Evolutionary conservation across 2,797 vertebrate species (phyloP).

Genomic region (Lepilemur ruficaudatus): DNA sequence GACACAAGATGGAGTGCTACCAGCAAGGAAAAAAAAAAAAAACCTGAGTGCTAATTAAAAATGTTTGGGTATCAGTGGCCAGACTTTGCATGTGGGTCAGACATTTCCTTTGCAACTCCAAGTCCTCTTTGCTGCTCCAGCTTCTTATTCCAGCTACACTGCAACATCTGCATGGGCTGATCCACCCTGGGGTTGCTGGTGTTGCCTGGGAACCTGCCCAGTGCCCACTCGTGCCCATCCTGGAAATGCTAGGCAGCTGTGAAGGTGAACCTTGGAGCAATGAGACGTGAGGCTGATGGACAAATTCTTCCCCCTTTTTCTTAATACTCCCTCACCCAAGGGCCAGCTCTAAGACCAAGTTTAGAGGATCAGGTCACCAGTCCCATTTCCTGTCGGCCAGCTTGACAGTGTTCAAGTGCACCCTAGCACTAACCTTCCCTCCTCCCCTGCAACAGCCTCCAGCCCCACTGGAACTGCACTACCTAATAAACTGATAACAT

Average conservation of each 20-base stretch:
- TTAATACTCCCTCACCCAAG: neutral
- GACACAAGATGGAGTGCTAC: neutral
- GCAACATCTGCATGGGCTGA: no score
- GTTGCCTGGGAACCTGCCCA: neutral
- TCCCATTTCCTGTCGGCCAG: neutral
- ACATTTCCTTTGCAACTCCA: neutral
- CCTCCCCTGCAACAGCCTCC: neutral
- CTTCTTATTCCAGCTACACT: neutral
- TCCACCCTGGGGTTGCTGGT: neutral
- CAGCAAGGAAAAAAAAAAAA: neutral
- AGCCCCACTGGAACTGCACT: neutral
- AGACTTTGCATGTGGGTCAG: no score
- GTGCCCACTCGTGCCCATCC: neutral
- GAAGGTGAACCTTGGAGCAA: neutral
- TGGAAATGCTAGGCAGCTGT: neutral
- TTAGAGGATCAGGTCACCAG: neutral
- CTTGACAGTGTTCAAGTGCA: neutral
- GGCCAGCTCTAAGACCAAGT: neutral
- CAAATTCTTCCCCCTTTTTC: neutral
- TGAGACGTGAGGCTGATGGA: neutral
- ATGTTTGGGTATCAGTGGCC: neutral
- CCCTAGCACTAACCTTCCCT: rapidly evolving
- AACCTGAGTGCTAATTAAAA: neutral
- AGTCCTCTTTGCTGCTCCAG: neutral
- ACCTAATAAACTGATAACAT: neutral